Evolutionary conservation across 2,113 vertebrate genomes (phyloP).

Genomic region (Oreotrochilus melanogaster): DNA sequence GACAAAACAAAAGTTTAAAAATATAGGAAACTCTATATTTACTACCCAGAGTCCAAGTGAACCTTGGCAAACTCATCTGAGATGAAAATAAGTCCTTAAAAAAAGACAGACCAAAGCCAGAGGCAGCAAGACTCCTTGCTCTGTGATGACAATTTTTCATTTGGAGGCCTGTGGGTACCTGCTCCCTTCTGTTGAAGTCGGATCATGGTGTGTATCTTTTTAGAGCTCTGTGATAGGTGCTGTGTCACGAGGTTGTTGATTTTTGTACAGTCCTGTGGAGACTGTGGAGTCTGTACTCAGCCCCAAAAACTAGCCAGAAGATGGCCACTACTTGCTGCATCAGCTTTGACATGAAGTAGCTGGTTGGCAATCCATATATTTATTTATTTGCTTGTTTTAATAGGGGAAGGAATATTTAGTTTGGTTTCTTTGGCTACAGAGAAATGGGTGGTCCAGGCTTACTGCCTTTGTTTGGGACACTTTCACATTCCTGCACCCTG

Average conservation of each 20-base stretch:
- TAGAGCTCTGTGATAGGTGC: background rate
- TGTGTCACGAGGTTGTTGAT: rapidly evolving
- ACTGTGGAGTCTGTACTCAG: background rate
- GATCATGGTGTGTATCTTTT: background rate
- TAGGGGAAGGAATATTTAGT: background rate
- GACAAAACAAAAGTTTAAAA: background rate
- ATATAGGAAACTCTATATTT: background rate
- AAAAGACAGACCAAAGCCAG: background rate
- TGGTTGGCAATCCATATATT: background rate
- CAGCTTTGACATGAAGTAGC: background rate
- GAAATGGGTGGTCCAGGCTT: background rate
- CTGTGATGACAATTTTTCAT: background rate
- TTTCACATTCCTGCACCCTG: background rate
- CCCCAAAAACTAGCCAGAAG: background rate
- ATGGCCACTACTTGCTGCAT: background rate
- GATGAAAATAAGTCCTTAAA: background rate
- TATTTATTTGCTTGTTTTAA: background rate
- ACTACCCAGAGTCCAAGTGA: background rate
- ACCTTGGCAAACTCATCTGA: background rate
- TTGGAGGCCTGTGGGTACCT: background rate
- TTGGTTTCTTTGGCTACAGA: background rate
- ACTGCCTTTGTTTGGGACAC: background rate
- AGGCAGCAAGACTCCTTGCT: background rate
- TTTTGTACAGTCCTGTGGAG: background rate
- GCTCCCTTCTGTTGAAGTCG: background rate